Conservation (phyloP, 2,113 vertebrate species). For the Uria aalge region DNA sequence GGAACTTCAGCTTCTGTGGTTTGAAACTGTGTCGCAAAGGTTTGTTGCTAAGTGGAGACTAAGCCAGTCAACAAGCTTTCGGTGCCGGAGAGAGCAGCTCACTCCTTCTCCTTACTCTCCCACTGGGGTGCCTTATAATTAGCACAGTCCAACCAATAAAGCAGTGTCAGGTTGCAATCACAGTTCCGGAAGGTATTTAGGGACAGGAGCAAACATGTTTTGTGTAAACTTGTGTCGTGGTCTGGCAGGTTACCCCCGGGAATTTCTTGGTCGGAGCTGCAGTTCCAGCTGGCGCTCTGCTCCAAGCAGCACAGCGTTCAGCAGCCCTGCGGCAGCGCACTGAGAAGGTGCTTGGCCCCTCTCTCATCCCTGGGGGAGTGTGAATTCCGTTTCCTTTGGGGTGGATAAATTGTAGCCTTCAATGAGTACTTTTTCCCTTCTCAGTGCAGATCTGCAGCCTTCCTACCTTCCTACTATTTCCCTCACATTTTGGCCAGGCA, state of each 20-base stretch:
- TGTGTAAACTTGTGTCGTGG: accelerated
- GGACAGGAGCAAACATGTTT: background rate
- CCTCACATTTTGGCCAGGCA: background rate
- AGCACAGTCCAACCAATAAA: background rate
- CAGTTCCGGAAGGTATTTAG: background rate
- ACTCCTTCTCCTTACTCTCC: background rate
- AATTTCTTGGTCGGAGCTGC: background rate
- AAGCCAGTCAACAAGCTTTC: background rate
- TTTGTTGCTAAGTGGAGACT: background rate
- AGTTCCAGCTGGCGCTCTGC: background rate
- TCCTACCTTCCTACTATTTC: background rate
- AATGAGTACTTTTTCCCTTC: background rate
- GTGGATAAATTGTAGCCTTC: background rate
- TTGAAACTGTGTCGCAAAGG: background rate
- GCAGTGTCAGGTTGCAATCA: background rate
- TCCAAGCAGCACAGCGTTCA: background rate
- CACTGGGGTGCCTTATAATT: background rate
- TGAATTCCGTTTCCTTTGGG: background rate
- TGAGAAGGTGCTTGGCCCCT: background rate
- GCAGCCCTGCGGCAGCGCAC: background rate
- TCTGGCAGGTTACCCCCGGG: background rate
- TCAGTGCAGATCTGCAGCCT: background rate
- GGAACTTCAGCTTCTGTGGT: background rate
- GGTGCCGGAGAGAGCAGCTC: accelerated
- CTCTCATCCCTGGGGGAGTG: background rate